Percentiles rank a stretch among this genome's conserved stretches.
These are phyloP conservation scores for Gymnoscopelus braueri DNA, from an alignment of 2,797 vertebrate genomes.

Conservation along the genomic window DNA sequence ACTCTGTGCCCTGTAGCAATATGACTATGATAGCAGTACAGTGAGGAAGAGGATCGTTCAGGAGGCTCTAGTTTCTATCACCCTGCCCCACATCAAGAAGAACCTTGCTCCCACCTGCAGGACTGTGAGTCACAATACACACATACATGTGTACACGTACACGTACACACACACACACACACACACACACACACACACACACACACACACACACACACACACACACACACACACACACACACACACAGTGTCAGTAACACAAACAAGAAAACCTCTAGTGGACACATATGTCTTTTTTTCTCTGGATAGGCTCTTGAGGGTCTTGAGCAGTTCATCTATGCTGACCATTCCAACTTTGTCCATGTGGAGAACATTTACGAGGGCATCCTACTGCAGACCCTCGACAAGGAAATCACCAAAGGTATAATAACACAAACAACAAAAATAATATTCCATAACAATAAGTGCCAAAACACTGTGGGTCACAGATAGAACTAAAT, in stretches of 20 bases:
- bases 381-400: conserved; percentile 84
- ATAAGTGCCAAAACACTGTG: not conserved
- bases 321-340: conserved; percentile 85
- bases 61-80: conserved; percentile 87
- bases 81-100: conserved; percentile 90
- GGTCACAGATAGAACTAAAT: not conserved
- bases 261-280: not conserved
- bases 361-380: conserved; percentile 92
- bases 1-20: conserved; percentile 83
- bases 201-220: not conserved
- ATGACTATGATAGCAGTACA: conserved; percentile 93
- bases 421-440: conserved; percentile 80
- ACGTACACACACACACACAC: not conserved
- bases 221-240: conserved; percentile 2
- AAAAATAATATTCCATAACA: not conserved
- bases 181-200: not conserved
- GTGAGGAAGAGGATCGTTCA: conserved; percentile 91
- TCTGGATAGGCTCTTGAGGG: conserved; percentile 84
- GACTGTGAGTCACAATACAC: conserved; percentile 79
- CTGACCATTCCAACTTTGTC: conserved; percentile 87
- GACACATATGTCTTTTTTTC: conserved; percentile 26
- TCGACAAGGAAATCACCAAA: conserved; percentile 87
- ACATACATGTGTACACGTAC: not conserved
- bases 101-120: conserved; percentile 84
- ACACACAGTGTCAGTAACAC: conserved; percentile 5